Conservation (phyloP, 2,888 invertebrate species). For the Podabrus alpinus region DNA sequence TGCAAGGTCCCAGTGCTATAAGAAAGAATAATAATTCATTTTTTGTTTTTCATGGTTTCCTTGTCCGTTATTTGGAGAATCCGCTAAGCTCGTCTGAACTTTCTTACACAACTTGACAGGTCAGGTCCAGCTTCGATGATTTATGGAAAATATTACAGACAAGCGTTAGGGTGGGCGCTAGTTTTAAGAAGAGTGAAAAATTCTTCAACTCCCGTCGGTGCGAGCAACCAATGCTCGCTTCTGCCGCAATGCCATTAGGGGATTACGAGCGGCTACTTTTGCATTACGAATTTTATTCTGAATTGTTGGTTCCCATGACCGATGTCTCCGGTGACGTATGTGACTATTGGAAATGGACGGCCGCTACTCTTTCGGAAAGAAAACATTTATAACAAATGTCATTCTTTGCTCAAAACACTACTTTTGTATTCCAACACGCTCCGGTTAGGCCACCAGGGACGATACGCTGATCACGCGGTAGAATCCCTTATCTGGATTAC, state of each 20-base stretch:
- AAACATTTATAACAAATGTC: conserved; percentile 45
- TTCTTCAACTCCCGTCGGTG: conserved; percentile 46
- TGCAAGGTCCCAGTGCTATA: conserved; percentile 6
- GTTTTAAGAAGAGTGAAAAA: conserved; percentile 50
- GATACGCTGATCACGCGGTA: conserved; percentile 39
- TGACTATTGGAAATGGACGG: conserved; percentile 34
- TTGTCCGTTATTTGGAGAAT: conserved; percentile 38
- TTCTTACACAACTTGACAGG: conserved; percentile 49
- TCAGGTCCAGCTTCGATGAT: conserved; percentile 54
- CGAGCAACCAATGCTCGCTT: conserved; percentile 40
- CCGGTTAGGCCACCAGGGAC: conserved; percentile 35
- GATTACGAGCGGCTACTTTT: conserved; percentile 48
- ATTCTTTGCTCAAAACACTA: conserved; percentile 36
- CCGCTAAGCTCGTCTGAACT: conserved; percentile 46
- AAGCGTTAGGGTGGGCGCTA: conserved; percentile 38
- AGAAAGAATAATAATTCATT: conserved; percentile 51
- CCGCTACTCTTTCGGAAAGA: conserved; percentile 25
- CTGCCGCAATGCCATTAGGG: conserved; percentile 45
- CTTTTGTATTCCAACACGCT: conserved; percentile 34
- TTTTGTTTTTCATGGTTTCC: conserved; percentile 41
- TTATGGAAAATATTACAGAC: conserved; percentile 59
- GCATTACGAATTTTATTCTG: conserved; percentile 50
- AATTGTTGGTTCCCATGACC: conserved; percentile 41
- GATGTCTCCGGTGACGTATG: conserved; percentile 37
- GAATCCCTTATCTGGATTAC: conserved; percentile 51